A percentile compares a stretch with the other conserved stretches of the same genome.
Evolutionary conservation across 2,797 vertebrate species (phyloP).

Genomic region (Halcyon chelicuti): DNA sequence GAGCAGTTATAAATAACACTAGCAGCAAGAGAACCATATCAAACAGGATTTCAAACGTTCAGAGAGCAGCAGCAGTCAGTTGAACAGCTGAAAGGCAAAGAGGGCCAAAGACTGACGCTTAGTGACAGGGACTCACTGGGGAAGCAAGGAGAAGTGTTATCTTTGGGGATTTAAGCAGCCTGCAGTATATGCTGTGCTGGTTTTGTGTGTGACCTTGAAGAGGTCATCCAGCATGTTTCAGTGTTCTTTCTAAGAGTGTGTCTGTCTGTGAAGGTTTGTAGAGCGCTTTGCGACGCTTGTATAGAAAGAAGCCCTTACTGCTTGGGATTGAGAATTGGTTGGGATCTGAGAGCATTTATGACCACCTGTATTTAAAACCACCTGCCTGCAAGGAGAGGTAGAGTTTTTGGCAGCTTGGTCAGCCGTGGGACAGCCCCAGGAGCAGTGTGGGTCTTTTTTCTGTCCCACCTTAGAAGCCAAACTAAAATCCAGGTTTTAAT

Average conservation of each 20-base stretch:
- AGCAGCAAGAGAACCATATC: neutral
- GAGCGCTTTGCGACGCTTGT: neutral
- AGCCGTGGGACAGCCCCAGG: neutral
- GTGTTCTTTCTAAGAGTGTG: neutral
- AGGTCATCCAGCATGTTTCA: neutral
- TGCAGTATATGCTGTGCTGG: rapidly evolving
- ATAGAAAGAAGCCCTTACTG: neutral
- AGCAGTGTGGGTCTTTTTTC: neutral
- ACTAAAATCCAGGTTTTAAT: neutral
- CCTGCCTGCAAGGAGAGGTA: neutral
- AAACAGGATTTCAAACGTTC: neutral
- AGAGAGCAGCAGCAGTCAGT: neutral
- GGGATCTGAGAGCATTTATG: neutral
- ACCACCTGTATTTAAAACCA: neutral
- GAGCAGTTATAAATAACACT: neutral
- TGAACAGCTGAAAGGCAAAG: conserved; percentile 20
- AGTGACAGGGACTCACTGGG: neutral
- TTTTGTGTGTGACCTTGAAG: neutral
- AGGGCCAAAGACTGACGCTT: neutral
- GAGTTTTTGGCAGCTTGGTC: neutral
- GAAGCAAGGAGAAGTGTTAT: neutral
- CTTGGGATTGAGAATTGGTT: neutral
- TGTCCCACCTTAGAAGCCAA: neutral
- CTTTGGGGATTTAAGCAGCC: neutral
- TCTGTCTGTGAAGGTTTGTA: neutral